Evolutionary conservation across 2,888 invertebrate species (phyloP).

Genomic region (Noctuana brunneofusca): DNA sequence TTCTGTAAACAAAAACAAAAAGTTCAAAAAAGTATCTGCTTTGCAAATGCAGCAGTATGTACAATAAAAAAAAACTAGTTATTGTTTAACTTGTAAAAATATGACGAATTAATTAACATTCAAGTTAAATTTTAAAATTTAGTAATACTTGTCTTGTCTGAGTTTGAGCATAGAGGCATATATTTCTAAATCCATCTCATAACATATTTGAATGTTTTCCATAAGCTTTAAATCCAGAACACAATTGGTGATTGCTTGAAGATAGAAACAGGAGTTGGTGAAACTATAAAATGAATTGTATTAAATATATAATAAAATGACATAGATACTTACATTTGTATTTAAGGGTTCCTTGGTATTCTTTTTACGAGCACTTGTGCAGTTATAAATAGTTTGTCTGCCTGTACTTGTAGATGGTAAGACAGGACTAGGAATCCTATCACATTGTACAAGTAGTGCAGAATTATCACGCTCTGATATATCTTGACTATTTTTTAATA

Average conservation of each 20-base stretch:
- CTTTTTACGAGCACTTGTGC: constrained; percentile 67
- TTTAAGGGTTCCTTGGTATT: constrained; percentile 57
- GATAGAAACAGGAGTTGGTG: too few relatives aligned
- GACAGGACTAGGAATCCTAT: constrained; percentile 56
- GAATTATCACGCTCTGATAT: constrained; percentile 51
- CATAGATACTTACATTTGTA: constrained; percentile 57
- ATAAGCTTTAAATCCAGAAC: too few relatives aligned
- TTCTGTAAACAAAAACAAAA: constrained; percentile 57
- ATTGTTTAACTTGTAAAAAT: too few relatives aligned
- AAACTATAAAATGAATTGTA: neutral
- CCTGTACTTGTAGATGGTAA: constrained; percentile 50
- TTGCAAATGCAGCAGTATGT: neutral
- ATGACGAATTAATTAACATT: too few relatives aligned
- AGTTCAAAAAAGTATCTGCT: neutral
- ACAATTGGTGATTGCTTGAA: too few relatives aligned
- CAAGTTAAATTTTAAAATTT: too few relatives aligned
- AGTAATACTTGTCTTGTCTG: too few relatives aligned
- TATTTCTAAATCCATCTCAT: too few relatives aligned
- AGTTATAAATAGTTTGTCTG: constrained; percentile 51
- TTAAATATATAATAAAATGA: neutral
- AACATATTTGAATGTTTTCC: too few relatives aligned
- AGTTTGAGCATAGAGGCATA: too few relatives aligned
- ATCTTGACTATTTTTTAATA: constrained; percentile 54
- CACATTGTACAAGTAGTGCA: constrained; percentile 50
- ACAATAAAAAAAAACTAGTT: too few relatives aligned